phyloP scores from a whole-genome alignment of 2,888 invertebrate species.

The Eulithis testata region DNA sequence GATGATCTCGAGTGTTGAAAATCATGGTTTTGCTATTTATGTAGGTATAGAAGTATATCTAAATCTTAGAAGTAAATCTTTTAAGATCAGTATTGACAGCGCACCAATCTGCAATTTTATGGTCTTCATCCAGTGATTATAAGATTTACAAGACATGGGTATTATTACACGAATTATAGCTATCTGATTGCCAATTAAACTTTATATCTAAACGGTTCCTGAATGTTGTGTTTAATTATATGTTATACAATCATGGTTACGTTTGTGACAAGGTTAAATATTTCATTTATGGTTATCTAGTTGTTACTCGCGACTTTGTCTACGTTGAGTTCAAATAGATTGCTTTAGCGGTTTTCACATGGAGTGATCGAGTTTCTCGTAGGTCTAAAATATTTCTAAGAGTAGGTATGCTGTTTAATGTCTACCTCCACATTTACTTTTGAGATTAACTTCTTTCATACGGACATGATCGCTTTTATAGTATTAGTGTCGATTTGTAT shows the following conservation, averaged over 20 bases:
- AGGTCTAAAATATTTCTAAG: not conserved
- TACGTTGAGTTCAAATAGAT: not conserved
- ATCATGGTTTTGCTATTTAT: too few species aligned
- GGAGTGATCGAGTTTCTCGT: not conserved
- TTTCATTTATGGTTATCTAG: slow-evolving; percentile 30
- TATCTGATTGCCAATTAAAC: slow-evolving; percentile 34
- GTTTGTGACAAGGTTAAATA: slow-evolving; percentile 36
- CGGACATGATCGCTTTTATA: not conserved
- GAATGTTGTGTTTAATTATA: slow-evolving; percentile 36
- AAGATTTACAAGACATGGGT: slow-evolving; percentile 19
- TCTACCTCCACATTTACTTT: not conserved
- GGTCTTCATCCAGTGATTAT: not conserved
- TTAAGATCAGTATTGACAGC: slow-evolving; percentile 6
- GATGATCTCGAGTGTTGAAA: not conserved
- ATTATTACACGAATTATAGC: slow-evolving; percentile 18
- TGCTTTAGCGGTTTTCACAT: not conserved
- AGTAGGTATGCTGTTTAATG: not conserved
- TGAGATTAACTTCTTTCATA: not conserved
- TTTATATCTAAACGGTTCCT: slow-evolving; percentile 37
- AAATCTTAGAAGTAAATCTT: not conserved
- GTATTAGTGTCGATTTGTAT: slow-evolving; percentile 13
- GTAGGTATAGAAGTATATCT: too few species aligned
- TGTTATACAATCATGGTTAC: slow-evolving; percentile 28
- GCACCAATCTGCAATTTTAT: not conserved
- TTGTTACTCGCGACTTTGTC: not conserved